Evolutionary conservation across 2,797 vertebrate species (phyloP).

Genomic region (Mus caroli): DNA sequence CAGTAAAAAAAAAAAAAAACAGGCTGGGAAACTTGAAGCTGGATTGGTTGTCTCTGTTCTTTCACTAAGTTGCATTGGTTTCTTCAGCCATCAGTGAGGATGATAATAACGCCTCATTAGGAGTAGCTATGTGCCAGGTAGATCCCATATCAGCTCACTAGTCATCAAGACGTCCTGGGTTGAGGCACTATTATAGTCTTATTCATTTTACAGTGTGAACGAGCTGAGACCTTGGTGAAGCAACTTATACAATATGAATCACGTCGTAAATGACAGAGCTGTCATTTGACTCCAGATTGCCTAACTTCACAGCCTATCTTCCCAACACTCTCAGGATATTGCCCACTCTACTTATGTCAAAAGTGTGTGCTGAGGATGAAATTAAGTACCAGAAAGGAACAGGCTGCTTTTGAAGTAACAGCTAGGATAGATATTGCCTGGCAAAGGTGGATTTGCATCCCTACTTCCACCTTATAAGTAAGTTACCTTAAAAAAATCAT

Average conservation of each 20-base stretch:
- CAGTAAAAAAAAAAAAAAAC: slow-evolving; percentile 34
- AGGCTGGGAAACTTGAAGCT: slow-evolving; percentile 30
- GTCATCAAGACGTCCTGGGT: neutral
- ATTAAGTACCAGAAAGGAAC: slow-evolving; percentile 1
- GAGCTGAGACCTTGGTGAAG: neutral
- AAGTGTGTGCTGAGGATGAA: neutral
- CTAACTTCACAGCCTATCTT: neutral
- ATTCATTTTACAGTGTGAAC: slow-evolving; percentile 38
- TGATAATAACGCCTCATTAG: neutral
- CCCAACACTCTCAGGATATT: neutral
- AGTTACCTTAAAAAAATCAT: neutral
- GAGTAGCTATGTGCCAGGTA: neutral
- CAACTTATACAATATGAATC: neutral
- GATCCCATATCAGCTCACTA: neutral
- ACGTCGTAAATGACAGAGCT: neutral
- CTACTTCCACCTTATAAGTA: slow-evolving; percentile 10
- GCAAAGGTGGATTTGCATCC: neutral
- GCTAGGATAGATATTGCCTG: neutral
- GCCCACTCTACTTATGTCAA: neutral
- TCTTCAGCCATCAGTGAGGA: neutral
- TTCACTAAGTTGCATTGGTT: slow-evolving; percentile 54
- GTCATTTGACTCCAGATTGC: neutral
- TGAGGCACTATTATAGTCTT: neutral
- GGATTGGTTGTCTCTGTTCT: neutral
- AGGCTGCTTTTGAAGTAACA: neutral